These are phyloP conservation scores for Heliconius melpomene DNA, from an alignment of 1,140 invertebrate species.

Conservation along the genomic window DNA sequence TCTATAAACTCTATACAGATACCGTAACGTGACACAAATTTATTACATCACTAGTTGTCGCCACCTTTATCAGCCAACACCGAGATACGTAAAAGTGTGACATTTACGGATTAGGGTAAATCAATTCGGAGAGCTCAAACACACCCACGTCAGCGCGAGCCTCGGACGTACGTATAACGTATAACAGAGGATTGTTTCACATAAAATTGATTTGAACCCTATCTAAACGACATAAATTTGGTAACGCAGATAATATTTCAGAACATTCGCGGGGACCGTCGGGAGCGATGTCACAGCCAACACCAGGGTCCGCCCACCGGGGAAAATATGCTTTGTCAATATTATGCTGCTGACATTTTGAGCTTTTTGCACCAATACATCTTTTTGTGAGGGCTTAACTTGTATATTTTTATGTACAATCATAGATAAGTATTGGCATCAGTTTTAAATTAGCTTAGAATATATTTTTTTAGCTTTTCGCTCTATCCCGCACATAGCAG, in stretches of 20 bases:
- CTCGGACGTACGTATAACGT: constrained; percentile 28
- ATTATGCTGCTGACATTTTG: constrained; percentile 66
- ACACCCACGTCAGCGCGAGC: constrained; percentile 65
- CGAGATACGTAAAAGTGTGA: constrained; percentile 57
- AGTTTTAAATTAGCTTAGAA: neutral
- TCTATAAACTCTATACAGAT: neutral
- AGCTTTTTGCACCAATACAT: constrained; percentile 40
- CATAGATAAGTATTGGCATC: neutral
- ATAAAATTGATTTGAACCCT: constrained; percentile 71
- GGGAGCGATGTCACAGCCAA: constrained; percentile 49
- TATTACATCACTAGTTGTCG: constrained; percentile 24
- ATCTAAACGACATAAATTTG: constrained; percentile 65
- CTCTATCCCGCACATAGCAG: too few species aligned
- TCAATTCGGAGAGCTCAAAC: constrained; percentile 65
- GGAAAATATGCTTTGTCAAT: constrained; percentile 69
- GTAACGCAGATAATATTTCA: constrained; percentile 56
- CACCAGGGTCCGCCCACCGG: constrained; percentile 46
- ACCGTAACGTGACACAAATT: constrained; percentile 22
- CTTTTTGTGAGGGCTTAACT: neutral
- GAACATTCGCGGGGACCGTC: constrained; percentile 42
- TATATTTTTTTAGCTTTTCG: neutral
- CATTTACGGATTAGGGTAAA: constrained; percentile 73
- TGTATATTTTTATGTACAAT: constrained; percentile 9
- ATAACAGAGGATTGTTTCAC: constrained; percentile 60
- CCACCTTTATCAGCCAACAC: constrained; percentile 32